These are phyloP conservation scores for Eucera pruinosa DNA, from an alignment of 2,888 invertebrate species.

Conservation along the genomic window DNA sequence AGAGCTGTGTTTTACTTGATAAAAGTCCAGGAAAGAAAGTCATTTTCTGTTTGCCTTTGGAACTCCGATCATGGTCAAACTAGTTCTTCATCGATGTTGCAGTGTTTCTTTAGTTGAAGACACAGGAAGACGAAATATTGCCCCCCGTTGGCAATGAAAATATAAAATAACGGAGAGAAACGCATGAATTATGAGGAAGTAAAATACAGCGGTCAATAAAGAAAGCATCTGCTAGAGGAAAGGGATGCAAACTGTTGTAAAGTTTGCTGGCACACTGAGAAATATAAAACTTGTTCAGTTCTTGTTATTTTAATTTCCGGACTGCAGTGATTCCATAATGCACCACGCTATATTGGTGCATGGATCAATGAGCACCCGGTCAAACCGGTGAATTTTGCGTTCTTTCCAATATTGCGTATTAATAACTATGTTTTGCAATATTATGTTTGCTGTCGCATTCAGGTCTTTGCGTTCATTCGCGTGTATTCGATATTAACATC, in stretches of 20 bases:
- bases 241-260: neutral
- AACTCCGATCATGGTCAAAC: constrained; percentile 1
- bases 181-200: neutral
- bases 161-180: neutral
- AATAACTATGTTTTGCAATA: neutral
- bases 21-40: too few relatives aligned
- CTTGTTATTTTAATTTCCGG: constrained; percentile 12
- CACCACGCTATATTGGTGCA: neutral
- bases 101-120: neutral
- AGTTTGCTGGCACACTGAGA: neutral
- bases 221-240: neutral
- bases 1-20: too few relatives aligned
- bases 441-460: too few relatives aligned
- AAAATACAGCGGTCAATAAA: neutral
- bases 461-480: too few relatives aligned
- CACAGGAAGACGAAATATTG: neutral
- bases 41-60: neutral
- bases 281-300: neutral
- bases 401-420: constrained; percentile 1
- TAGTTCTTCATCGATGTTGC: neutral
- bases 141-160: constrained; percentile 12
- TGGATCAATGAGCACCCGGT: neutral
- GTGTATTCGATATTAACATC: too few relatives aligned
- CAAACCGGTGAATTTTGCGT: neutral
- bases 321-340: neutral